Evolutionary conservation across 2,888 invertebrate genomes (phyloP).

Genomic region (Drosophila fungiperda): DNA sequence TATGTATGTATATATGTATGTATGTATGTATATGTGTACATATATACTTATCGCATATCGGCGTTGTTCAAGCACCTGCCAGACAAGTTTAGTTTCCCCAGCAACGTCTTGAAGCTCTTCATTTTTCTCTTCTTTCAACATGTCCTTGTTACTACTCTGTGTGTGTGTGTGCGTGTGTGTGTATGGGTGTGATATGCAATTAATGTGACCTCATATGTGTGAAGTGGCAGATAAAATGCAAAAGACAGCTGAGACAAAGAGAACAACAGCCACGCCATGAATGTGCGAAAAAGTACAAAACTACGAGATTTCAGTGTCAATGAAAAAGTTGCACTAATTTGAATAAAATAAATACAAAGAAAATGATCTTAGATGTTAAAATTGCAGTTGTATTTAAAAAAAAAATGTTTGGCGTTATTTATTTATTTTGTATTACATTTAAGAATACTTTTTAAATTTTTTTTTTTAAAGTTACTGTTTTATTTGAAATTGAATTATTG

Average conservation of each 20-base stretch:
- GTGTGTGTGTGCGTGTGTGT: slow-evolving; percentile 8
- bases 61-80: slow-evolving; percentile 54
- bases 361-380: not conserved
- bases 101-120: slow-evolving; percentile 30
- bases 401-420: no score
- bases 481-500: not conserved
- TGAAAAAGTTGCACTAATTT: not conserved
- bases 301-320: slow-evolving; percentile 37
- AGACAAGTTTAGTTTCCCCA: slow-evolving; percentile 40
- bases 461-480: no score
- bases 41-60: slow-evolving; percentile 33
- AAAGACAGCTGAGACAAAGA: slow-evolving; percentile 25
- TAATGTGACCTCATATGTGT: slow-evolving; percentile 49
- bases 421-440: no score
- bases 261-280: slow-evolving; percentile 12
- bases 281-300: not conserved
- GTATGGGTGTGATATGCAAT: slow-evolving; percentile 34
- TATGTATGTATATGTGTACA: not conserved
- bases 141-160: slow-evolving; percentile 36
- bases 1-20: not conserved
- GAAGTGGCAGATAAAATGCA: slow-evolving; percentile 19
- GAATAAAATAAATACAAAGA: no score
- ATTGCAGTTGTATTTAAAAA: not conserved
- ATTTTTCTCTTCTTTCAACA: slow-evolving; percentile 13
- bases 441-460: no score